Base-by-base conservation (phyloP, 2,888 invertebrate species). In the Tachina grossa region DNA sequence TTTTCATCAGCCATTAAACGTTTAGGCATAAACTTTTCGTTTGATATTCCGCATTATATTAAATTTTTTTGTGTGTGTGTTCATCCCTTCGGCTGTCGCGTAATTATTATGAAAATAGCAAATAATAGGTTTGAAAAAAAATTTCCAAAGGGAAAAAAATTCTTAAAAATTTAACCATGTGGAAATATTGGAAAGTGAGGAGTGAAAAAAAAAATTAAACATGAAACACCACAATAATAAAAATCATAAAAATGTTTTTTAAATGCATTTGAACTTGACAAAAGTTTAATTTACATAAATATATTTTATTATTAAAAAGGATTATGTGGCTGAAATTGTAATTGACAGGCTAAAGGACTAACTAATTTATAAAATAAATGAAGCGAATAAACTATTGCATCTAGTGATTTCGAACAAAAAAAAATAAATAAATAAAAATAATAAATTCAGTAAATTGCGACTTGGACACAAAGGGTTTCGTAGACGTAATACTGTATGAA, bases 21-120 rank as follows among this genome's bases (percentile, higher is more conserved):
- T 77, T 68, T 22, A 19, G 49, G 31, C 49, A 49, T n/a, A 19
- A 22, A 55, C 10, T 51, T 68, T 65, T 55, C 14, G 6, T 47
- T 14, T 45, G 22, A 3, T 16, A 65, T 53, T 75, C 2, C 51
- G 43, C 31, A 59, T 49, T 39, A 6, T 45, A 16, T 5, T 31
- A 31, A 1, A 6, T 31, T 31, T 55, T 19, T 39, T 57, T 47
- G 22, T 43, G 66, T 55, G 14, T 0, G 0, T 22, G 3, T 8
- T 19, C 55, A 19, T 14, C 49, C 57, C 19, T 68, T 14, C 39
- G 47, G 69, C 31, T 78, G 22, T n/a, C 9, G 68, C n/a, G 59
- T 39, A 78, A 78, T 78, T 68, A 49, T 47, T 31, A 31, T 31
- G 41, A 51, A 77, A 68, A 59, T 11, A 61, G 43, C 22, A 61